Conservation (phyloP, 2,113 vertebrate species). For the Misgurnus mizolepis region DNA sequence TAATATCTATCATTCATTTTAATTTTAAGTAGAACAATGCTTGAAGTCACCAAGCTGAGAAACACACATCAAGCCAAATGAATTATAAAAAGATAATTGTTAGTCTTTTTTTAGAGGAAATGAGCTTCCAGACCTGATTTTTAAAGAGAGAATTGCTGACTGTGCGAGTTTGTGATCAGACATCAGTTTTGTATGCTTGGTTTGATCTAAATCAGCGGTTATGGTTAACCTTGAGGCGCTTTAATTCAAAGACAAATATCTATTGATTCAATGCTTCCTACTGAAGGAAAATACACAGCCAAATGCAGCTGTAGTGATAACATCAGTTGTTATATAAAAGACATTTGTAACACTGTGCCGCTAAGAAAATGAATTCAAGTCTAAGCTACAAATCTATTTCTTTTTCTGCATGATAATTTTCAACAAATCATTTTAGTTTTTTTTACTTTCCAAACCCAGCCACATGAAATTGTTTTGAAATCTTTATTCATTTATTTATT, state of each 20-base stretch:
- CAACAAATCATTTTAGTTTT: no score
- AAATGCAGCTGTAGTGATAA: constrained; percentile 1
- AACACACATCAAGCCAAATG: neutral
- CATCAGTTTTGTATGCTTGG: constrained; percentile 38
- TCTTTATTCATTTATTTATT: no score
- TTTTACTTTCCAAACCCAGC: no score
- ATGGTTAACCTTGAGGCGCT: neutral
- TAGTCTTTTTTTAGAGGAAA: constrained; percentile 14
- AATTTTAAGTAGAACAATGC: no score
- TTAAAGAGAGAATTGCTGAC: constrained; percentile 45
- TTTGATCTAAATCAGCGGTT: constrained; percentile 49
- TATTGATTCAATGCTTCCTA: constrained; percentile 20
- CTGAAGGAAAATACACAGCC: neutral
- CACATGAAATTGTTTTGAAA: no score
- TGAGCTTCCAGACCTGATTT: constrained; percentile 24
- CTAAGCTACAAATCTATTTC: no score
- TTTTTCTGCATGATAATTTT: no score
- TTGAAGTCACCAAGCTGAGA: neutral
- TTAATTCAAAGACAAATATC: constrained; percentile 36
- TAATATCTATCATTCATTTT: no score
- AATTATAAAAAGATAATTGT: neutral
- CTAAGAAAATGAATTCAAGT: no score
- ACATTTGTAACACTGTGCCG: constrained; percentile 9
- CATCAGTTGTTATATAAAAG: constrained; percentile 2
- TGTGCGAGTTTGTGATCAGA: neutral